phyloP scores from a whole-genome alignment of 2,888 invertebrate species.

The Morpho helenor region DNA sequence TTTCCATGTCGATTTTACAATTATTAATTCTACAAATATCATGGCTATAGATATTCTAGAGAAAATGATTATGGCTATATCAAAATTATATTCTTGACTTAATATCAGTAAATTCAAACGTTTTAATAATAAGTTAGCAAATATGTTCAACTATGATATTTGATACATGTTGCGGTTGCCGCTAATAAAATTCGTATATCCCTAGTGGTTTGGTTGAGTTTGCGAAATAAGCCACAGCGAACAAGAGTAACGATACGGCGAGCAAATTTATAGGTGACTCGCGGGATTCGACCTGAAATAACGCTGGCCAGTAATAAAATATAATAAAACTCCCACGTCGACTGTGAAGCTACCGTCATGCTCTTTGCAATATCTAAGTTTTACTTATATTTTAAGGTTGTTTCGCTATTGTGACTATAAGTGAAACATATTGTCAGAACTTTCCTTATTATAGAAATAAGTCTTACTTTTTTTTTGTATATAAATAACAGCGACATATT shows the following conservation, averaged over 20 bases:
- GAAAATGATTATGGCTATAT: too few relatives aligned
- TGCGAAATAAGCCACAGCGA: conserved; percentile 54
- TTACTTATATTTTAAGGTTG: neutral
- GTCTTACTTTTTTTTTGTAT: too few relatives aligned
- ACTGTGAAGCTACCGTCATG: conserved; percentile 8
- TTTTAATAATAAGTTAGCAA: neutral
- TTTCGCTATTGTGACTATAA: neutral
- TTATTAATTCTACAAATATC: too few relatives aligned
- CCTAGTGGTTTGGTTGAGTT: conserved; percentile 53
- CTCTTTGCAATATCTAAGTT: conserved; percentile 2
- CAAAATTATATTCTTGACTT: too few relatives aligned
- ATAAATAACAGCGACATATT: too few relatives aligned
- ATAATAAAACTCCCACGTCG: conserved; percentile 11
- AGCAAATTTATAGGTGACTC: conserved; percentile 60
- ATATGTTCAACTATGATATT: conserved; percentile 40
- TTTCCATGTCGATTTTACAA: too few relatives aligned
- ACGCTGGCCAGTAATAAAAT: conserved; percentile 26
- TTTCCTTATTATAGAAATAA: neutral
- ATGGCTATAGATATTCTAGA: too few relatives aligned
- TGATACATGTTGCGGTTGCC: conserved; percentile 39
- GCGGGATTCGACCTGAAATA: conserved; percentile 43
- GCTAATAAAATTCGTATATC: conserved; percentile 57
- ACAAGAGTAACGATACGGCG: conserved; percentile 54
- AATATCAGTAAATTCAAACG: too few relatives aligned
- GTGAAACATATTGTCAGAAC: too few relatives aligned